Evolutionary conservation across 2,113 vertebrate species (phyloP).

Genomic region (Camelus bactrianus): DNA sequence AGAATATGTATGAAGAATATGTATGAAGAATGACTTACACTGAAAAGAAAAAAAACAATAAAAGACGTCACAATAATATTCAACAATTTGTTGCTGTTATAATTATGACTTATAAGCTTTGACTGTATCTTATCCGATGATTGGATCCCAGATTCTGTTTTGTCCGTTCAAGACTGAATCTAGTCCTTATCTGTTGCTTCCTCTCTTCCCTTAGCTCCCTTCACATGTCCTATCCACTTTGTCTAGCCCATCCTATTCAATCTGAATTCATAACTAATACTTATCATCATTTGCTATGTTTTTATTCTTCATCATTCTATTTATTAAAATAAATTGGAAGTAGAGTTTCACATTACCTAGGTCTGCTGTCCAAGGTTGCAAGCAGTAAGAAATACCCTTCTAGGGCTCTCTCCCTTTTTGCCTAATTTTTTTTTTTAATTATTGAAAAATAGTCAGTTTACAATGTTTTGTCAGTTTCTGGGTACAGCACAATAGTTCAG

Average conservation of each 20-base stretch:
- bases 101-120: neutral
- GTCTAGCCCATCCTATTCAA: neutral
- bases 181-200: neutral
- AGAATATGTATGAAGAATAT: too few species aligned
- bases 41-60: neutral
- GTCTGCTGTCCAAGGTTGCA: neutral
- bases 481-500: too few species aligned
- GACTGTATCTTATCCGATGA: neutral
- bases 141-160: neutral
- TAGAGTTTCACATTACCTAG: neutral
- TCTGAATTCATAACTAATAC: neutral
- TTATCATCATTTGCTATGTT: neutral
- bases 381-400: neutral
- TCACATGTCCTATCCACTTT: neutral
- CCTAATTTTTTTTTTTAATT: too few species aligned
- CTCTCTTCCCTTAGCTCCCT: neutral
- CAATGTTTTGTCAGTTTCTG: too few species aligned
- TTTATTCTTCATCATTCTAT: neutral
- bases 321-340: neutral
- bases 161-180: neutral
- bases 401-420: fast-evolving
- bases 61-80: neutral
- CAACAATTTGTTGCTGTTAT: neutral
- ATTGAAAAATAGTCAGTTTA: too few species aligned
- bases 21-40: neutral